phyloP scores from a whole-genome alignment of 2,888 invertebrate species.

The Hirudinaria manillensis region DNA sequence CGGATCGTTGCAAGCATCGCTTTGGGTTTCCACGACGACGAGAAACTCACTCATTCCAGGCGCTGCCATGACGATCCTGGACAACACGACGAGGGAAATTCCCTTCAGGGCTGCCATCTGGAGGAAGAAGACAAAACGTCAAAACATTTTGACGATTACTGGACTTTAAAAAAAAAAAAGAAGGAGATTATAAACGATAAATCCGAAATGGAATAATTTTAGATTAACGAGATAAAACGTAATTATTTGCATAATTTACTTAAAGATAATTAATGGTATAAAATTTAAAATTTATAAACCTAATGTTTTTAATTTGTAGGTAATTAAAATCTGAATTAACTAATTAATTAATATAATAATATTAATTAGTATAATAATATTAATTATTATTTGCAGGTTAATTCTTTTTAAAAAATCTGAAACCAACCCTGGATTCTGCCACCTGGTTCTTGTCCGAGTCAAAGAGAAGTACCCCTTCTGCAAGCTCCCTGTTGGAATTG shows the following conservation, averaged over 20 bases:
- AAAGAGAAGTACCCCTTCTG: conserved; percentile 74
- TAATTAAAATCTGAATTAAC: background rate
- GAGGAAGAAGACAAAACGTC: background rate
- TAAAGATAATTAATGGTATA: too few relatives aligned
- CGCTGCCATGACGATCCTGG: conserved; percentile 80
- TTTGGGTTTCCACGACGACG: too few relatives aligned
- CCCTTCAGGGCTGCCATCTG: conserved; percentile 71
- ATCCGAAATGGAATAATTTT: too few relatives aligned
- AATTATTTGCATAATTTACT: too few relatives aligned
- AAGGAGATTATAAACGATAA: too few relatives aligned
- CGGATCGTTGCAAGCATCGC: too few relatives aligned
- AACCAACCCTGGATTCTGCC: conserved; percentile 50
- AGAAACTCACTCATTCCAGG: conserved; percentile 65
- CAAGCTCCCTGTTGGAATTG: conserved; percentile 66
- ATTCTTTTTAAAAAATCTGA: background rate
- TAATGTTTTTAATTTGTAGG: background rate
- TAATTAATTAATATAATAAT: background rate
- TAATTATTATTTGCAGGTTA: background rate
- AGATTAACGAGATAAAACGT: background rate
- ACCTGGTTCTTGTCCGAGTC: conserved; percentile 68
- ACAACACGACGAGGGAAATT: conserved; percentile 80
- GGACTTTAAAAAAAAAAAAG: too few relatives aligned
- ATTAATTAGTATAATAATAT: background rate
- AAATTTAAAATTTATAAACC: too few relatives aligned
- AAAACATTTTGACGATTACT: background rate